Evolutionary conservation across 2,888 invertebrate genomes (phyloP).

Genomic region (Aplocera efformata): DNA sequence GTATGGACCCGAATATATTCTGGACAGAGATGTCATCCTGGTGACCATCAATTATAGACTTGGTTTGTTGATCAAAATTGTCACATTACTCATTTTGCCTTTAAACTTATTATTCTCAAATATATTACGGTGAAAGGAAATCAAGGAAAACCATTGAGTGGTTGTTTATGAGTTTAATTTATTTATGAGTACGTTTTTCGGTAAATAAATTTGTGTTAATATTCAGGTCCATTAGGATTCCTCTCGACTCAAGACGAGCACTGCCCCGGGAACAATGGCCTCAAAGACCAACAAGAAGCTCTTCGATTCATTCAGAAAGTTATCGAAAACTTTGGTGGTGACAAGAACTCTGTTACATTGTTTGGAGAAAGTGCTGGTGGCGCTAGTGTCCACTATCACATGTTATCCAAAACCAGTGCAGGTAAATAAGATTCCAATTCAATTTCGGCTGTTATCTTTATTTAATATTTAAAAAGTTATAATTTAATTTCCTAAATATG

Average conservation of each 20-base stretch:
- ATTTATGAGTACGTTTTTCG: too few relatives aligned
- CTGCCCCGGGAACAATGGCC: constrained; percentile 84
- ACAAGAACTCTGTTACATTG: constrained; percentile 82
- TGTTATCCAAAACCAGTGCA: constrained; percentile 81
- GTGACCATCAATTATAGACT: constrained; percentile 86
- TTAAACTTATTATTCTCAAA: background rate
- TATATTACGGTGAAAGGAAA: too few relatives aligned
- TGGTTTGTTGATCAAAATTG: too few relatives aligned
- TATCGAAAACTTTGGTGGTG: constrained; percentile 82
- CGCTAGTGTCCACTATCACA: constrained; percentile 84
- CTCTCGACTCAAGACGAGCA: constrained; percentile 83
- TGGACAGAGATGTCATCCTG: constrained; percentile 85
- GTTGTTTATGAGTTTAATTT: too few relatives aligned
- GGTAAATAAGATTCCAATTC: constrained; percentile 52
- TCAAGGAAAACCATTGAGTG: too few relatives aligned
- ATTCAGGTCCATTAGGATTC: constrained; percentile 82
- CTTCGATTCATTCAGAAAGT: constrained; percentile 82
- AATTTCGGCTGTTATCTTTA: too few relatives aligned
- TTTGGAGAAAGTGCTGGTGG: constrained; percentile 87
- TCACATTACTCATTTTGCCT: background rate
- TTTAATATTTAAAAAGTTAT: too few relatives aligned
- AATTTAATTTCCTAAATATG: too few relatives aligned
- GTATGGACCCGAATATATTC: constrained; percentile 85
- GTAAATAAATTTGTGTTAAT: too few relatives aligned
- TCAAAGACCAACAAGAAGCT: constrained; percentile 84